Evolutionary conservation across 2,888 invertebrate genomes (phyloP).

Genomic region (Uropetala carovei): DNA sequence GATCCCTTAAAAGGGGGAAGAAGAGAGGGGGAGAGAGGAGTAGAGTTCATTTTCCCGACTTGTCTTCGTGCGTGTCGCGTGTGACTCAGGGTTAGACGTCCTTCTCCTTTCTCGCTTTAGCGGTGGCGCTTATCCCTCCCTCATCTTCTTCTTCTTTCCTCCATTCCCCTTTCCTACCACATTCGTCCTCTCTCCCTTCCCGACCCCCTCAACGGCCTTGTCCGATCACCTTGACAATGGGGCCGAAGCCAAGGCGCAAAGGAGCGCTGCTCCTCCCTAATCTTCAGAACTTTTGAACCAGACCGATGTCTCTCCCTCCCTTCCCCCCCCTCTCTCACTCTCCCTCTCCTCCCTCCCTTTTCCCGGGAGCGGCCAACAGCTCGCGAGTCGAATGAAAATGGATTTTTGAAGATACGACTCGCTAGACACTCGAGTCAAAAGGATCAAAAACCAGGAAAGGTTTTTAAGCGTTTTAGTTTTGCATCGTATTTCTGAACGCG

Average conservation of each 20-base stretch:
- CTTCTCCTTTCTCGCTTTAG: background rate
- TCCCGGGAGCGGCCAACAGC: background rate
- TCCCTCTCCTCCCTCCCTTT: background rate
- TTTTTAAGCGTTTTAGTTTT: too few relatives aligned
- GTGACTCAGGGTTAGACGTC: background rate
- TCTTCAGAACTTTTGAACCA: conserved; percentile 18
- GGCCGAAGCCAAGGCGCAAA: conserved; percentile 36
- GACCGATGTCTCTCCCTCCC: background rate
- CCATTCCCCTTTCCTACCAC: background rate
- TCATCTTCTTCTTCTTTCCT: background rate
- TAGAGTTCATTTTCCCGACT: background rate
- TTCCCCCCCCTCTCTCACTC: background rate
- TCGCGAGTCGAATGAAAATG: too few relatives aligned
- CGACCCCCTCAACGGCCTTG: conserved; percentile 36
- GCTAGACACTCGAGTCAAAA: too few relatives aligned
- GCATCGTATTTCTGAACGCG: too few relatives aligned
- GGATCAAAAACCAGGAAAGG: too few relatives aligned
- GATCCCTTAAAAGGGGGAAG: background rate
- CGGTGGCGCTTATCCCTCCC: background rate
- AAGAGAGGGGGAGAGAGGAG: background rate
- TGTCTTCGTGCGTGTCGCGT: background rate
- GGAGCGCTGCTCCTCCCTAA: background rate
- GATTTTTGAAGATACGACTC: too few relatives aligned
- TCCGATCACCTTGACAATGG: conserved; percentile 57
- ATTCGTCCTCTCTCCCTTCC: background rate